Evolutionary conservation across 2,113 vertebrate genomes (phyloP).

Genomic region (Clupea harengus): DNA sequence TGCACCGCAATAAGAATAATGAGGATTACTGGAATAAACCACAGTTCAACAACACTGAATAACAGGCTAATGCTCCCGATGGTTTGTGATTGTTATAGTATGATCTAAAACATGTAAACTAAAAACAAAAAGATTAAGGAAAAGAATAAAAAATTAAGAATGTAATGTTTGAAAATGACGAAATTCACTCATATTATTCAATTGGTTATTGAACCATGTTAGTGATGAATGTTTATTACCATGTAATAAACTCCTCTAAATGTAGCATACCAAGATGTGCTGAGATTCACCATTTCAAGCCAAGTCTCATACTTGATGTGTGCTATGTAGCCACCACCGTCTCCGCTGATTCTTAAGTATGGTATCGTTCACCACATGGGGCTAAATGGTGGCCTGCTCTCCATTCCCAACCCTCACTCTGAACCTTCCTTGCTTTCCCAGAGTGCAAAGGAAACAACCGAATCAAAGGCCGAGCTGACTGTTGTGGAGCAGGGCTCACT

Average conservation of each 20-base stretch:
- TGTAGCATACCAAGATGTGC: background rate
- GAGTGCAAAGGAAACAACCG: constrained; percentile 57
- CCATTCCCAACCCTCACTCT: background rate
- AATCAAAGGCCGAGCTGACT: constrained; percentile 56
- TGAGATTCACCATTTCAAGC: background rate
- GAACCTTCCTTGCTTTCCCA: constrained; percentile 36
- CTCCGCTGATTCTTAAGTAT: background rate
- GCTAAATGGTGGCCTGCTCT: background rate
- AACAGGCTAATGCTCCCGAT: background rate
- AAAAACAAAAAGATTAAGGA: background rate
- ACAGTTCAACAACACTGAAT: constrained; percentile 8
- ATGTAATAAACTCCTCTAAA: constrained; percentile 1
- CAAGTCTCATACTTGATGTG: background rate
- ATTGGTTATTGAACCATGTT: background rate
- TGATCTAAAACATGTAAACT: background rate
- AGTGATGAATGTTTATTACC: background rate
- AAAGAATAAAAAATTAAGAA: background rate
- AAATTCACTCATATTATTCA: background rate
- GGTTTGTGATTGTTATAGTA: background rate
- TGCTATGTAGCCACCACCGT: background rate
- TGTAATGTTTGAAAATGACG: background rate
- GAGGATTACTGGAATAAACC: background rate
- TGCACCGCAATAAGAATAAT: background rate
- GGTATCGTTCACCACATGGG: background rate
- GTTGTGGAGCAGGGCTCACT: constrained; percentile 49